A percentile compares a stretch with the other conserved stretches of the same genome.
phyloP scores from a whole-genome alignment of 1,140 invertebrate genomes.

The Hycleus cichorii region DNA sequence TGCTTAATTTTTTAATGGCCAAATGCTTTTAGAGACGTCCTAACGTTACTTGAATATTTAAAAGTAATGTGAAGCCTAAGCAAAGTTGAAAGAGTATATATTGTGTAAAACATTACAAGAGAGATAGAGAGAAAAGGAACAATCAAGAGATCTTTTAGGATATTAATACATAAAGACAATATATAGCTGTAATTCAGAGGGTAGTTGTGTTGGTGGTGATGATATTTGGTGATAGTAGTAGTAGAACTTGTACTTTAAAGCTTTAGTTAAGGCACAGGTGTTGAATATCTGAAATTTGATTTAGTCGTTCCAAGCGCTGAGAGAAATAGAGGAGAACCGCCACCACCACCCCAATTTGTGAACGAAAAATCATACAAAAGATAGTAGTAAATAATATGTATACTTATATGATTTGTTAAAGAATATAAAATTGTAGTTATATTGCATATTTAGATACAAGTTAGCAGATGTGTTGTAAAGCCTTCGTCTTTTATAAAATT shows the following conservation, averaged over 20 bases:
- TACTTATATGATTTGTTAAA: no score
- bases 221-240: background rate
- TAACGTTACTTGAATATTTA: constrained; percentile 40
- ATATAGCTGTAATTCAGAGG: constrained; percentile 24
- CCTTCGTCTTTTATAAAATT: constrained; percentile 13
- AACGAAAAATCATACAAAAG: no score
- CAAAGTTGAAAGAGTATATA: constrained; percentile 22
- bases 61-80: constrained; percentile 35
- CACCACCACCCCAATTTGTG: no score
- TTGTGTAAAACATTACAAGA: no score
- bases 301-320: background rate
- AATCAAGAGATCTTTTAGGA: constrained; percentile 22
- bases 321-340: no score
- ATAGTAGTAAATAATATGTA: no score
- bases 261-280: constrained; percentile 10
- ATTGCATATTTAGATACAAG: constrained; percentile 11
- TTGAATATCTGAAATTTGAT: constrained; percentile 15
- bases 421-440: background rate
- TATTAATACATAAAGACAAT: constrained; percentile 23
- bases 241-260: background rate
- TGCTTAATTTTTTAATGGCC: constrained; percentile 43
- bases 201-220: background rate
- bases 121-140: constrained; percentile 14
- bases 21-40: constrained; percentile 43
- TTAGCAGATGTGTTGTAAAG: constrained; percentile 3